A percentile compares a stretch with the other conserved stretches of the same genome.
Conservation (phyloP, 2,888 invertebrate species). For the Synanthedon andrenaeformis region DNA sequence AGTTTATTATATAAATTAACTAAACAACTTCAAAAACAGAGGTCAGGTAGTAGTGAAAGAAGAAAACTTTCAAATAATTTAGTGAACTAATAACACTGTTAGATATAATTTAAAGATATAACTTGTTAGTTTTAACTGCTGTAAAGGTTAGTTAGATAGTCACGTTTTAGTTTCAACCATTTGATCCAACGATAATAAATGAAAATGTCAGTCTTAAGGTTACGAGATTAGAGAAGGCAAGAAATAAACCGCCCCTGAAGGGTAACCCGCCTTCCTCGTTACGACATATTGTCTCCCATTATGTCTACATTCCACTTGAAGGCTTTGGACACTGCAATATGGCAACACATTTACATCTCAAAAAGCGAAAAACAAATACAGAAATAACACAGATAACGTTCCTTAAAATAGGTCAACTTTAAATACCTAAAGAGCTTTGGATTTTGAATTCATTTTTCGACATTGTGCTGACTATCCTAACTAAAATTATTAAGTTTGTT, state of each 20-base stretch:
- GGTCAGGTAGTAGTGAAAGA: not conserved
- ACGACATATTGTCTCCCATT: conserved; percentile 23
- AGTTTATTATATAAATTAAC: no score
- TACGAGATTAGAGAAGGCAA: conserved; percentile 21
- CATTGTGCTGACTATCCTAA: no score
- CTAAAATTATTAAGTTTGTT: no score
- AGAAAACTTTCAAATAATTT: not conserved
- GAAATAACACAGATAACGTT: no score
- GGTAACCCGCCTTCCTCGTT: conserved; percentile 15
- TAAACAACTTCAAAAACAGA: not conserved
- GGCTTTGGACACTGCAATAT: not conserved
- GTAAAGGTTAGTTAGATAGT: not conserved
- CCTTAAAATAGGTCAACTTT: no score
- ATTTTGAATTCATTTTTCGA: no score
- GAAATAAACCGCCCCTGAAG: conserved; percentile 10
- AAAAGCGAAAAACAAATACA: not conserved
- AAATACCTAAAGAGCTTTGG: no score
- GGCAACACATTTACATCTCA: not conserved
- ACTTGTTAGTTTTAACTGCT: not conserved
- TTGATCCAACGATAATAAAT: conserved; percentile 16
- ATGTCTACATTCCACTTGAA: conserved; percentile 10
- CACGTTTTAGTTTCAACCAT: conserved; percentile 1
- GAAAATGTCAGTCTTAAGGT: conserved; percentile 23
- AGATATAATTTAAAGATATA: not conserved
- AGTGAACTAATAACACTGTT: not conserved